A percentile compares a stretch with the other conserved stretches of the same genome.
phyloP scores from a whole-genome alignment of 2,113 vertebrate species.

The Glareola pratincola region DNA sequence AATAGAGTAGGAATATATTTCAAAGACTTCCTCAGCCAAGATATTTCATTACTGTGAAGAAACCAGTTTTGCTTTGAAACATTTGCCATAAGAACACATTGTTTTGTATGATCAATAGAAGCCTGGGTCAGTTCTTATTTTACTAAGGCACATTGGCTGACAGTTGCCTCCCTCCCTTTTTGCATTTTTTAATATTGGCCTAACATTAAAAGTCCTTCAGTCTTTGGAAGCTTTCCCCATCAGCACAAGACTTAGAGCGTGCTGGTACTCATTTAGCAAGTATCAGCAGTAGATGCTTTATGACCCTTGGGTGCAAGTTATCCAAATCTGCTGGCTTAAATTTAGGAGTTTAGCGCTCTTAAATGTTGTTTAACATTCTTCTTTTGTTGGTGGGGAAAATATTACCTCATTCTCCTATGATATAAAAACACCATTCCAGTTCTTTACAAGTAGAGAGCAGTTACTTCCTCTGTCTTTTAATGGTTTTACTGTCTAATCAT shows the following conservation, averaged over 20 bases:
- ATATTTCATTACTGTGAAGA: neutral
- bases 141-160: neutral
- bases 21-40: neutral
- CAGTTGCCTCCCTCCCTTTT: neutral
- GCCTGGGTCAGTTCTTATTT: neutral
- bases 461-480: neutral
- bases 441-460: slow-evolving; percentile 1
- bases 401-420: slow-evolving; percentile 8
- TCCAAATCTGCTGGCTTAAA: neutral
- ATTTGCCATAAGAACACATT: neutral
- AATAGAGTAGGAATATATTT: neutral
- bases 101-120: neutral
- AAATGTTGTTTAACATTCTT: neutral
- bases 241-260: neutral
- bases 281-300: neutral
- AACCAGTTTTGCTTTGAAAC: neutral
- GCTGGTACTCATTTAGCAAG: neutral
- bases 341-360: neutral
- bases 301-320: neutral
- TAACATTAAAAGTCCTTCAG: neutral
- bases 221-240: neutral
- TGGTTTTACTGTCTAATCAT: neutral
- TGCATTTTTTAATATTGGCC: neutral
- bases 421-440: neutral
- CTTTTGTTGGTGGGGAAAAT: neutral